Evolutionary conservation across 1,140 invertebrate species (phyloP), one percentile per base, ranked within the genome.

Genomic region (Trypoxylus dichotomus): DNA sequence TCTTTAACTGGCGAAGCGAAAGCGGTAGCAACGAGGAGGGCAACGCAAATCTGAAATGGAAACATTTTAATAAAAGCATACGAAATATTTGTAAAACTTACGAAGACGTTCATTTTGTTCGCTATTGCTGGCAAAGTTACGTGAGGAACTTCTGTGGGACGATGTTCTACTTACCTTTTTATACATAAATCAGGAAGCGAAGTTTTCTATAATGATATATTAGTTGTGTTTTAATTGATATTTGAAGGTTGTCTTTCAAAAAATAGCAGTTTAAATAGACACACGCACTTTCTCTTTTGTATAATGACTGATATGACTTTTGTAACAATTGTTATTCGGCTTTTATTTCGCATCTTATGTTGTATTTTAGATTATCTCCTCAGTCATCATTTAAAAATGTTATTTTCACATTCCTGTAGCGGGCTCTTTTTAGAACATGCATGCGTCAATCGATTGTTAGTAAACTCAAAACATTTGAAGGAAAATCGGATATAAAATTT

Each of bases 401-500:
- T 54, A 15, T 54, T 54, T 54, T 54, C 15, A 54, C 47, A 54
- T 54, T 54, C 47, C 19, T 19, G 2, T 54, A 19, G 21, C 21
- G 1, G 3, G 60, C 24, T 29, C 11, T 8, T 1, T 7, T 68
- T 68, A 68, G 19, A 19, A 54, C 19, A 19, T 54, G 19, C 15
- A 54, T 6, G 19, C 19, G 15, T 19, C 47, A 54, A 15, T n/a
- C 15, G 19, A 1, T 54, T 19, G 15, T 54, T 19, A 0, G 5
- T 6, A 54, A 54, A 54, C 19, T 6, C 7, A 54, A 68, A 24
- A 29, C 10, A 68, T 68, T 68, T 68, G 27, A 29, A 27, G 27
- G 13, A 68, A 24, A 68, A 68, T 68, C 24, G 27, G 24, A 68
- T 27, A 68, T 68, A 68, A 24, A 68, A 68, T 68, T 29, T 68